phyloP scores from a whole-genome alignment of 2,888 invertebrate genomes.

The Platycnemis pennipes region DNA sequence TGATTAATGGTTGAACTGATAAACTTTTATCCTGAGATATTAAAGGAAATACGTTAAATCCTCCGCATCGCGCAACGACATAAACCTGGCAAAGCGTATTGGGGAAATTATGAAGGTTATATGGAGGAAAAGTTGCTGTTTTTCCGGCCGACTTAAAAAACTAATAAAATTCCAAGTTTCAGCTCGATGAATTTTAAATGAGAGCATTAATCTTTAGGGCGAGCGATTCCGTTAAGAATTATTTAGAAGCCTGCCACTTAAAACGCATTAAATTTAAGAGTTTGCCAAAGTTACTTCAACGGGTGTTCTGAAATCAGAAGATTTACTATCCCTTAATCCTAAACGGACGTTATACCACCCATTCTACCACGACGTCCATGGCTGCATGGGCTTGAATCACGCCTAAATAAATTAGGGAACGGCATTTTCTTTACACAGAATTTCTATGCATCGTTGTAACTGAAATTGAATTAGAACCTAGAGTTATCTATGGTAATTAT shows the following conservation, averaged over 20 bases:
- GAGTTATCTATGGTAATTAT: no score
- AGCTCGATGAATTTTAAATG: background rate
- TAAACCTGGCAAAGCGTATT: background rate
- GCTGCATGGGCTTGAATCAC: no score
- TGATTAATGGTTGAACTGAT: constrained; percentile 26
- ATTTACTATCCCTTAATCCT: background rate
- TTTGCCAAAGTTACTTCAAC: background rate
- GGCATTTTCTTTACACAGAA: no score
- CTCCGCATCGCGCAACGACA: background rate
- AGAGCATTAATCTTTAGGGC: background rate
- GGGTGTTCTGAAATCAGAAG: background rate
- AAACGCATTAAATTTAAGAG: background rate
- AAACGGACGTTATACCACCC: background rate
- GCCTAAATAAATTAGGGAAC: no score
- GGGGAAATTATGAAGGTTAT: background rate
- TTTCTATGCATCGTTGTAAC: no score
- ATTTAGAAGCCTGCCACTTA: background rate
- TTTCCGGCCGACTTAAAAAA: background rate
- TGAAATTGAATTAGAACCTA: no score
- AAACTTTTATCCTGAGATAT: constrained; percentile 16
- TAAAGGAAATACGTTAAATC: constrained; percentile 22
- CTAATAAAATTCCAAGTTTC: background rate
- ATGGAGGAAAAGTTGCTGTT: background rate
- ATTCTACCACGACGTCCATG: background rate
- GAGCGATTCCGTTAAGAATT: background rate